Evolutionary conservation across 1,140 invertebrate species (phyloP).

Genomic region (Temnothorax longispinosus): DNA sequence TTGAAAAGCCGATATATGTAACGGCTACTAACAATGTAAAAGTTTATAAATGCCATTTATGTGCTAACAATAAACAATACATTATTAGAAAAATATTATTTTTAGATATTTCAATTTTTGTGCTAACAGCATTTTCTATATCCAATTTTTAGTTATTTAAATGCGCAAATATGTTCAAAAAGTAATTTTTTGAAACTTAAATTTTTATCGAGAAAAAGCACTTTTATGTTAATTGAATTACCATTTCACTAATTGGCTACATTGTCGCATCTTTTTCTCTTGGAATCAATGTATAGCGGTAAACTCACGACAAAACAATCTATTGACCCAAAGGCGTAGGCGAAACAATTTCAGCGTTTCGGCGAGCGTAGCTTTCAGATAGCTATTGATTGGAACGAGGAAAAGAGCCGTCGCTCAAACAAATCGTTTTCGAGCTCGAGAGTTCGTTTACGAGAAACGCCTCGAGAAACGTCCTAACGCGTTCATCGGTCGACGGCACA

Average conservation of each 20-base stretch:
- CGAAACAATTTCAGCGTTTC: conserved; percentile 21
- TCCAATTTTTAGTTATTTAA: background rate
- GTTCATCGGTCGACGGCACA: background rate
- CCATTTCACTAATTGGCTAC: background rate
- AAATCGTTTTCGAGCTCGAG: background rate
- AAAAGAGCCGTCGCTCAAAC: conserved; percentile 16
- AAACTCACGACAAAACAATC: conserved; percentile 1
- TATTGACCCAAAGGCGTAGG: background rate
- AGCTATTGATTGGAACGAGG: conserved; percentile 14
- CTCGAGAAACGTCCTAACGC: background rate
- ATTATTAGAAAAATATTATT: background rate
- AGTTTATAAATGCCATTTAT: background rate
- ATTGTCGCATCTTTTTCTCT: background rate
- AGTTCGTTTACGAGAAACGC: background rate
- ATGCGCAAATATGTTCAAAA: background rate
- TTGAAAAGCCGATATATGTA: background rate
- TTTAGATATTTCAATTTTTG: conserved; percentile 3
- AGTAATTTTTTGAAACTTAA: background rate
- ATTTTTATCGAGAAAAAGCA: background rate
- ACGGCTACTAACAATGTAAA: background rate
- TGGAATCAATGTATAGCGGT: background rate
- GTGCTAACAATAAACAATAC: background rate
- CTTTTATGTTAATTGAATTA: background rate
- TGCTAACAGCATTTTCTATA: background rate
- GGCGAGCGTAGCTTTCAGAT: background rate